phyloP scores from a whole-genome alignment of 2,113 vertebrate genomes.

The Sorex araneus region DNA sequence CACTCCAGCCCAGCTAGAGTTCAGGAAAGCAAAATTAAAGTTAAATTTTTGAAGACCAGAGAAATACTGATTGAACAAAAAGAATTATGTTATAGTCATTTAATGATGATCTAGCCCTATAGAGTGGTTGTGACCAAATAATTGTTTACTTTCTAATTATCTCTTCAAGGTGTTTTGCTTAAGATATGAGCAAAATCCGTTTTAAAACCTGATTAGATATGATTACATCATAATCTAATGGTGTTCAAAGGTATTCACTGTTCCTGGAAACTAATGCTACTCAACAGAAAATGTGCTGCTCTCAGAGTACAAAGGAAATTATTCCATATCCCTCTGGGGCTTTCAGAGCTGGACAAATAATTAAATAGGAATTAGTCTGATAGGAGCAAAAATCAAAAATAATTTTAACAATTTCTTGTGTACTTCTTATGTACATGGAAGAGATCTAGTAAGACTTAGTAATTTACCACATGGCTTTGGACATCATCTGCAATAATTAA shows the following conservation, averaged over 20 bases:
- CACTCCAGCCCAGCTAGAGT: no score
- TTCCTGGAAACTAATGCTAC: conserved; percentile 2
- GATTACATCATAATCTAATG: not conserved
- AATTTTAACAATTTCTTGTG: not conserved
- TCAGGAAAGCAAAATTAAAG: conserved; percentile 15
- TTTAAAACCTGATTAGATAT: not conserved
- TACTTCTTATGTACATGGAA: not conserved
- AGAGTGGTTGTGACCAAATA: not conserved
- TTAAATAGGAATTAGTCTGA: not conserved
- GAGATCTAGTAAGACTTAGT: not conserved
- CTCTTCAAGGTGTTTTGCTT: conserved; percentile 17
- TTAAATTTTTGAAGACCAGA: not conserved
- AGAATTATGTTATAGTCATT: not conserved
- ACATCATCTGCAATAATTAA: not conserved
- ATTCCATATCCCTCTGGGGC: not conserved
- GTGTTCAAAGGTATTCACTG: not conserved
- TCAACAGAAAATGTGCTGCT: not conserved
- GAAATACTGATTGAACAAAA: not conserved
- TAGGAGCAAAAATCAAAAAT: not conserved
- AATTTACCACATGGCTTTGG: not conserved
- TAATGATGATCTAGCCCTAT: not conserved
- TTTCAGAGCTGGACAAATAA: not conserved
- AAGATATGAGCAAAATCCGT: conserved; percentile 4
- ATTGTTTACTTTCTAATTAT: not conserved
- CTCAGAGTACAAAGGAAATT: not conserved